phyloP scores from a whole-genome alignment of 2,888 invertebrate genomes.

The Neuroscelio doddi region DNA sequence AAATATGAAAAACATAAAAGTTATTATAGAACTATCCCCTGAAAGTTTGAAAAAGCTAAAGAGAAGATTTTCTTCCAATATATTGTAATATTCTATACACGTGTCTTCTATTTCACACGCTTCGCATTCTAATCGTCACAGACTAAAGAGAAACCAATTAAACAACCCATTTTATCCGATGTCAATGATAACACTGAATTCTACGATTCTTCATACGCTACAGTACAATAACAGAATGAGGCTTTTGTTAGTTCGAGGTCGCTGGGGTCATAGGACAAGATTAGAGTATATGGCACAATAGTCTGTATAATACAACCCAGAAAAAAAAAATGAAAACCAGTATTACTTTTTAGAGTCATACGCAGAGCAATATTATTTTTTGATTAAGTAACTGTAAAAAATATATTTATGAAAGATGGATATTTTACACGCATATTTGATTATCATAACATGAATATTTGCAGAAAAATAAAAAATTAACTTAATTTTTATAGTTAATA shows the following conservation, averaged over 20 bases:
- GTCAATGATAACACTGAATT: conserved; percentile 52
- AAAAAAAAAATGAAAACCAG: no score
- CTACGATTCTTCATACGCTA: conserved; percentile 53
- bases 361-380: no score
- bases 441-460: no score
- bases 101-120: conserved; percentile 54
- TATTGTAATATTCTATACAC: conserved; percentile 33
- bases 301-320: no score
- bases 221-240: conserved; percentile 65
- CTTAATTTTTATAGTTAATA: no score
- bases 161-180: conserved; percentile 41
- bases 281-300: no score
- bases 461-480: no score
- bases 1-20: conserved; percentile 17
- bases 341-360: no score
- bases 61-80: no score
- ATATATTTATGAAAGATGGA: no score
- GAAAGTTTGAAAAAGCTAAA: conserved; percentile 41
- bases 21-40: conserved; percentile 31
- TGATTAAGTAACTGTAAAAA: no score
- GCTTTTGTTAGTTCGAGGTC: conserved; percentile 58
- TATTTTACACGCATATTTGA: no score
- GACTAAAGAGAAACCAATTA: conserved; percentile 39
- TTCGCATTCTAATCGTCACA: conserved; percentile 41
- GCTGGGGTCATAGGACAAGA: conserved; percentile 57